phyloP scores from a whole-genome alignment of 2,797 vertebrate species.

The Caiman crocodilus region DNA sequence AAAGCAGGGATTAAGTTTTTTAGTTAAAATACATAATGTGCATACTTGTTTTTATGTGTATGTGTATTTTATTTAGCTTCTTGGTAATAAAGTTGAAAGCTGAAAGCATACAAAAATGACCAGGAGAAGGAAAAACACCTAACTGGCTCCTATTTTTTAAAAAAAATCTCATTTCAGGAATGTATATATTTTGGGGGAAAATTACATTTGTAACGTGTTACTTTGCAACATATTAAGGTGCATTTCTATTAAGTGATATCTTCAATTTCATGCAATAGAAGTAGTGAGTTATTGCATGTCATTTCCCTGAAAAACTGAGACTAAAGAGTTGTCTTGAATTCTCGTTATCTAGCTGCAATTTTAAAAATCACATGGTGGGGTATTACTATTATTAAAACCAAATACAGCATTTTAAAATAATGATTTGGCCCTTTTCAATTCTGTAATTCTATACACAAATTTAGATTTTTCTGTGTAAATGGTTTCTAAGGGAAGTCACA shows the following conservation, averaged over 20 bases:
- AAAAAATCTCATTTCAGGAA: slow-evolving; percentile 6
- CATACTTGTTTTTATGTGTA: neutral
- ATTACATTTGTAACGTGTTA: slow-evolving; percentile 4
- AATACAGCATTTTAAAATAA: neutral
- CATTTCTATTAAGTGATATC: slow-evolving; percentile 21
- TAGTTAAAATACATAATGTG: neutral
- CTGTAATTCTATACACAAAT: slow-evolving; percentile 64
- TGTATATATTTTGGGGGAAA: neutral
- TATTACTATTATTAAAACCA: slow-evolving; percentile 9
- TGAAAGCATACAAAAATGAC: neutral
- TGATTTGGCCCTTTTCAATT: slow-evolving; percentile 24
- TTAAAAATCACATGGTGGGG: neutral
- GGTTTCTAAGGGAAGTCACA: slow-evolving; percentile 56
- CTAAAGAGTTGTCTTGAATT: neutral
- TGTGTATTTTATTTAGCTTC: neutral
- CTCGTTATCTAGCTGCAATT: neutral
- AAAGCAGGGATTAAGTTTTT: neutral
- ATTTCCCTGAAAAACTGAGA: slow-evolving; percentile 14
- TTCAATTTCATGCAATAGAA: neutral
- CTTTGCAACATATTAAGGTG: slow-evolving; percentile 1
- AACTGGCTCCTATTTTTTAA: slow-evolving; percentile 9
- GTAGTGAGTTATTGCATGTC: slow-evolving; percentile 24
- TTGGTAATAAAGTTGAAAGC: neutral
- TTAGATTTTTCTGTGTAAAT: slow-evolving; percentile 55
- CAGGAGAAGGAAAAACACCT: neutral